Evolutionary conservation across 2,113 vertebrate genomes (phyloP), one percentile per base, ranked within the genome.

Genomic region (Sakesphorus luctuosus): DNA sequence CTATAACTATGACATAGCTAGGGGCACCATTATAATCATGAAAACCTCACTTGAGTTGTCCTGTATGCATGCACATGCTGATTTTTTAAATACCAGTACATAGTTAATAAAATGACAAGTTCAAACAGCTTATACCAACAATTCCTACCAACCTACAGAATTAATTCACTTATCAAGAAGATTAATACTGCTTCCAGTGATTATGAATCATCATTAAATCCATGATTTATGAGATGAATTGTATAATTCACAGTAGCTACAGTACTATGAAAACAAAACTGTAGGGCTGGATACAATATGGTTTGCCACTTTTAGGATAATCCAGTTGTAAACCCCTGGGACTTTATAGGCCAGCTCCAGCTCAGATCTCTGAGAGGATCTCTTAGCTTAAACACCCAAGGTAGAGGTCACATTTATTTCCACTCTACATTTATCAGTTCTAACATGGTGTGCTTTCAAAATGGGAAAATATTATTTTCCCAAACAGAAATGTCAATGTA

Each of bases 191-290:
- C 72, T 94, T 77, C 59, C 55, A 77, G 73, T 58, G 62, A 28
- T 68, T 88, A 72, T 91, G 87, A 97, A 50, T 97, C 93, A 96
- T 77, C 16, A 24, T 68, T 75, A 90, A 96, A 74, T 83, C 85
- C 78, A 72, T 93, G 8, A 92, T 94, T 93, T 93, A 84, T 78
- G 69, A 49, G 20, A 92, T 82, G 8, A 78, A 83, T 93, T 93
- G 67, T 81, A 40, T 92, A 68, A 94, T 89, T 84, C 8, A 9
- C 43, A 26, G 38, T 80, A 69, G 66, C 20, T 85, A 85, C 31
- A 80, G 68, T 72, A 31, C 36, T 92, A 18, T 66, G 44, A 85
- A 95, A 95, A 93, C 79, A 95, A 93, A 96, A 87, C 28, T 36
- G 9, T 26, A 68, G 6, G 23, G 18, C 50, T 95, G 31, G 46